Percentiles rank a stretch among this genome's conserved stretches.
Conservation (phyloP, 2,113 vertebrate genomes). For the Coracopsis vasa region DNA sequence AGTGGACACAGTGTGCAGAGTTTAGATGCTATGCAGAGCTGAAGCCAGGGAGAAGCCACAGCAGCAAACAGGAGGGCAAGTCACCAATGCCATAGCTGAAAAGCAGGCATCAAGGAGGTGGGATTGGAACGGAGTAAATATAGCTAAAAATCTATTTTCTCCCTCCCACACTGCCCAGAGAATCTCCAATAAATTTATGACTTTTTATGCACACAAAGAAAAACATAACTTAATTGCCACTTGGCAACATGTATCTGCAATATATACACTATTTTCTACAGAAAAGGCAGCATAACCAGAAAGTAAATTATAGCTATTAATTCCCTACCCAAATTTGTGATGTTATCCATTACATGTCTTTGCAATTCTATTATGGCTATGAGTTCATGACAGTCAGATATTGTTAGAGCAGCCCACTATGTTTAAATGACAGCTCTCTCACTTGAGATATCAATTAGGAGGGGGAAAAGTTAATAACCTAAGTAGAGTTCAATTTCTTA, state of each 20-base stretch:
- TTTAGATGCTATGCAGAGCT: rapidly evolving
- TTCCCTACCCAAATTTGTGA: neutral
- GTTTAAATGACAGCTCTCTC: conserved; percentile 20
- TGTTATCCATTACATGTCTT: neutral
- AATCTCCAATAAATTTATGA: neutral
- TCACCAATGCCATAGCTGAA: rapidly evolving
- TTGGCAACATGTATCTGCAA: neutral
- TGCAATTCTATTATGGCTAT: neutral
- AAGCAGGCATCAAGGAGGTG: neutral
- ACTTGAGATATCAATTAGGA: neutral
- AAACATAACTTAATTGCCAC: neutral
- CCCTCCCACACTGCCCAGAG: neutral
- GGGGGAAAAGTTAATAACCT: neutral
- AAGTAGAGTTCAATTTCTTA: neutral
- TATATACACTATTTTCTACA: neutral
- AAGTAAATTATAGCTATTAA: conserved; percentile 31
- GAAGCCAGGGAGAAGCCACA: neutral
- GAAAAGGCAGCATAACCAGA: neutral
- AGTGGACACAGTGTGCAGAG: rapidly evolving
- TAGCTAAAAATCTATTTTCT: neutral
- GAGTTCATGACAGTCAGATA: neutral
- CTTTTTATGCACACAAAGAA: neutral
- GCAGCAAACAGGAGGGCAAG: neutral
- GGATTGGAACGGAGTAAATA: neutral
- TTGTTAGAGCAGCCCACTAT: neutral